Evolutionary conservation across 2,797 vertebrate genomes (phyloP).

Genomic region (Salarias fasciatus): DNA sequence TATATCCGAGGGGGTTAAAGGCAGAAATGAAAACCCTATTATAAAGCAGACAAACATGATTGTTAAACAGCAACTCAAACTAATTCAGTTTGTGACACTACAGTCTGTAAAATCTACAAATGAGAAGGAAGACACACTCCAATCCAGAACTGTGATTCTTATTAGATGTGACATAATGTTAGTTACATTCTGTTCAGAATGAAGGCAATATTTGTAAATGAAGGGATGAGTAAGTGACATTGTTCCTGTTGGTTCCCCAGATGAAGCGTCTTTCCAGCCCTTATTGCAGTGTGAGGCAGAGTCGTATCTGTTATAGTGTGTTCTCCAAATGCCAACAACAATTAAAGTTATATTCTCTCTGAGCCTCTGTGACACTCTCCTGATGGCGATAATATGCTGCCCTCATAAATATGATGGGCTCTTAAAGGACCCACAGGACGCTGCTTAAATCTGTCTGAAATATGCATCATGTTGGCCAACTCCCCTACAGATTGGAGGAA

Average conservation of each 20-base stretch:
- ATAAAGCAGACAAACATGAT: too few species aligned
- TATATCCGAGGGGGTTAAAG: constrained; percentile 21
- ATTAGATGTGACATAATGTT: too few species aligned
- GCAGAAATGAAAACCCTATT: constrained; percentile 7
- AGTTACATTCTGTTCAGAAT: too few species aligned
- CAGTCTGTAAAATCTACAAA: too few species aligned
- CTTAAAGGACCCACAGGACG: constrained; percentile 74
- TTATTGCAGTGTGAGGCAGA: constrained; percentile 2
- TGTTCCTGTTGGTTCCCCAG: not conserved
- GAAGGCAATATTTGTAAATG: too few species aligned
- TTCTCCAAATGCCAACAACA: constrained; percentile 62
- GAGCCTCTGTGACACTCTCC: constrained; percentile 68
- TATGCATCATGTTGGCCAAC: constrained; percentile 67
- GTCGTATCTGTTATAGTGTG: constrained; percentile 23
- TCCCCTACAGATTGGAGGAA: constrained; percentile 18
- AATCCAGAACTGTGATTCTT: too few species aligned
- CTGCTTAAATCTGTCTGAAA: constrained; percentile 74
- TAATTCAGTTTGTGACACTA: too few species aligned
- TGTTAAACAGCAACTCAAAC: too few species aligned
- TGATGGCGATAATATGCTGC: constrained; percentile 70
- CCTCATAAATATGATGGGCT: constrained; percentile 76
- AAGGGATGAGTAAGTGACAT: not conserved
- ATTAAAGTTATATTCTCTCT: constrained; percentile 61
- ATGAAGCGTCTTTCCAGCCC: not conserved
- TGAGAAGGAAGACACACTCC: too few species aligned